A percentile compares a stretch with the other conserved stretches of the same genome.
Conservation (phyloP, 2,113 vertebrate species). For the Morone chrysops region DNA sequence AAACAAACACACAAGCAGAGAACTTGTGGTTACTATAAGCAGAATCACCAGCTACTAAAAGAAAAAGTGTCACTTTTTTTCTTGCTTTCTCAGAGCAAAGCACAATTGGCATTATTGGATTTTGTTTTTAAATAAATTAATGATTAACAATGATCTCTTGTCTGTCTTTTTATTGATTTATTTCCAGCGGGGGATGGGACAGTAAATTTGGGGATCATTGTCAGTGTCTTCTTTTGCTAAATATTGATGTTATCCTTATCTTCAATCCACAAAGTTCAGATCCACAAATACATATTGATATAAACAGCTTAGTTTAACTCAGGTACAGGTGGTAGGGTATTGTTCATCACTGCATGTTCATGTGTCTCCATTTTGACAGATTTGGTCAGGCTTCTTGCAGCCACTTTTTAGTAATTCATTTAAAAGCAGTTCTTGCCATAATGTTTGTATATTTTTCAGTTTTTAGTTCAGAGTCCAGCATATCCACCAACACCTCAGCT, state of each 20-base stretch:
- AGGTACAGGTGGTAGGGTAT: no score
- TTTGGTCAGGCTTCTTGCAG: no score
- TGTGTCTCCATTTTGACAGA: neutral
- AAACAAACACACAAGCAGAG: constrained; percentile 35
- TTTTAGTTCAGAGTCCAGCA: neutral
- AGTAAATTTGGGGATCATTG: neutral
- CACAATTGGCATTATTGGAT: constrained; percentile 76
- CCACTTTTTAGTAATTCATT: neutral
- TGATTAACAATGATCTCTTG: constrained; percentile 50
- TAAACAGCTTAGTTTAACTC: neutral
- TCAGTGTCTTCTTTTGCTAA: neutral
- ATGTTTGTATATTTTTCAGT: neutral
- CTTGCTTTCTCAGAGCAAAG: constrained; percentile 71
- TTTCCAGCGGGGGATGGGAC: no score
- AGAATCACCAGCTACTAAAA: constrained; percentile 78
- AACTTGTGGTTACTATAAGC: constrained; percentile 52
- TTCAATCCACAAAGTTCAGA: neutral
- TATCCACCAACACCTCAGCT: neutral
- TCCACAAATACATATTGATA: neutral
- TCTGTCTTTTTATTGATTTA: constrained; percentile 27
- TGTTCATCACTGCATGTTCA: no score
- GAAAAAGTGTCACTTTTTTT: constrained; percentile 53
- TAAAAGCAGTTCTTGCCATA: neutral
- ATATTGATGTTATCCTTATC: neutral
- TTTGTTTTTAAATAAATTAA: constrained; percentile 83